Evolutionary conservation across 1,140 invertebrate species (phyloP).

Genomic region (Kradibia gibbosae): DNA sequence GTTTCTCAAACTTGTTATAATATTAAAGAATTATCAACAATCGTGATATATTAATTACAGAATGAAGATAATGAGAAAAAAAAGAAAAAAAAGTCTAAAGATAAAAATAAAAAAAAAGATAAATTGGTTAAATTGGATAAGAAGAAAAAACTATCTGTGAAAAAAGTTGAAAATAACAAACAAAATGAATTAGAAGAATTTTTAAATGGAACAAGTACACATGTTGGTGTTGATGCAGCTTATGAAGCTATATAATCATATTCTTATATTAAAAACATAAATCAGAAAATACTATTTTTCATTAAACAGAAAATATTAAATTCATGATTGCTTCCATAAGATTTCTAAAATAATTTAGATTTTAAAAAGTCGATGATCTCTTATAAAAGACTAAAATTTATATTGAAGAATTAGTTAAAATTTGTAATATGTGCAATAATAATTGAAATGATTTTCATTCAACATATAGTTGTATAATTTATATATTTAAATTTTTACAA

Average conservation of each 20-base stretch:
- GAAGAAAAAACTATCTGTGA: slow-evolving; percentile 69
- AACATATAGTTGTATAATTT: neutral
- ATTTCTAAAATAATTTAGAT: neutral
- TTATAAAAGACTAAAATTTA: slow-evolving; percentile 38
- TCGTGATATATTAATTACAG: slow-evolving; percentile 65
- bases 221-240: slow-evolving; percentile 70
- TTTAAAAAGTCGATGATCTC: slow-evolving; percentile 25
- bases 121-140: slow-evolving; percentile 65
- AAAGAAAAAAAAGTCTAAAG: slow-evolving; percentile 70
- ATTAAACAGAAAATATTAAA: slow-evolving; percentile 22
- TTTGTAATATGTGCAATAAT: neutral
- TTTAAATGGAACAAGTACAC: slow-evolving; percentile 73
- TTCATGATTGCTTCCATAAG: slow-evolving; percentile 10
- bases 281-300: neutral
- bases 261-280: neutral
- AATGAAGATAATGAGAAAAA: slow-evolving; percentile 75
- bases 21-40: neutral
- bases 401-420: slow-evolving; percentile 39
- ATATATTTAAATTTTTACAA: slow-evolving; percentile 16
- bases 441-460: slow-evolving; percentile 28
- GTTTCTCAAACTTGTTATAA: neutral
- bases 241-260: slow-evolving; percentile 74
- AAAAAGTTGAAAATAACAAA: slow-evolving; percentile 69
- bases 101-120: slow-evolving; percentile 72
- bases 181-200: slow-evolving; percentile 80